A percentile compares a stretch with the other conserved stretches of the same genome.
phyloP scores from a whole-genome alignment of 2,113 vertebrate species.

The Phaethon lepturus region DNA sequence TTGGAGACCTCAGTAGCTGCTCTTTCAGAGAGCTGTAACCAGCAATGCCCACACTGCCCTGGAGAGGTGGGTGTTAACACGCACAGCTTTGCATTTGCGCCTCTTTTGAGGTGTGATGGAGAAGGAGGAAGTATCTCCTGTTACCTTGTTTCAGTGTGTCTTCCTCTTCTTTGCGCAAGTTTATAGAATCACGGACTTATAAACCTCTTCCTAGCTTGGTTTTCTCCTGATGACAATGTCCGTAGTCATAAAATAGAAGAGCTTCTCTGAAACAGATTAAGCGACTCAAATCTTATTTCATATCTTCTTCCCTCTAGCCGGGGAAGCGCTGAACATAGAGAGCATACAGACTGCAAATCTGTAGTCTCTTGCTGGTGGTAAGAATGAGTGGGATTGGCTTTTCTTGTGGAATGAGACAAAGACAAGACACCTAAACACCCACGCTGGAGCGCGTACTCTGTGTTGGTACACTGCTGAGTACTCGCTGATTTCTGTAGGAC shows the following conservation, averaged over 20 bases:
- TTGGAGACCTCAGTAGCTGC: background rate
- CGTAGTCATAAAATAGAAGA: background rate
- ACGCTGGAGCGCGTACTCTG: accelerated
- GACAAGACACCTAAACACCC: background rate
- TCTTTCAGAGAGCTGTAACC: background rate
- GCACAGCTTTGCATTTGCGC: background rate
- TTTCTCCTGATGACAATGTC: background rate
- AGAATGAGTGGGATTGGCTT: background rate
- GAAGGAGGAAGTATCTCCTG: background rate
- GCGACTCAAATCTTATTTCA: background rate
- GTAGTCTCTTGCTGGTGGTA: background rate
- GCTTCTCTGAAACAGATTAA: background rate
- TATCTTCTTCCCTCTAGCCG: background rate
- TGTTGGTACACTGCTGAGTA: background rate
- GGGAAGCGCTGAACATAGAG: background rate
- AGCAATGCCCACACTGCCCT: background rate
- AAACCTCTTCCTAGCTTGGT: background rate
- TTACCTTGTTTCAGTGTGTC: background rate
- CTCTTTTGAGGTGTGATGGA: background rate
- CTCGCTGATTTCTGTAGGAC: background rate
- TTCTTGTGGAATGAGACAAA: background rate
- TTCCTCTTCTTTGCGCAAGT: background rate
- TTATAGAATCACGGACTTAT: background rate
- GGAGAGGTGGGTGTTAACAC: background rate
- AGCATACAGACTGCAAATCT: background rate